phyloP scores from a whole-genome alignment of 2,797 vertebrate genomes.

The Odontamblyopus lacepedii region DNA sequence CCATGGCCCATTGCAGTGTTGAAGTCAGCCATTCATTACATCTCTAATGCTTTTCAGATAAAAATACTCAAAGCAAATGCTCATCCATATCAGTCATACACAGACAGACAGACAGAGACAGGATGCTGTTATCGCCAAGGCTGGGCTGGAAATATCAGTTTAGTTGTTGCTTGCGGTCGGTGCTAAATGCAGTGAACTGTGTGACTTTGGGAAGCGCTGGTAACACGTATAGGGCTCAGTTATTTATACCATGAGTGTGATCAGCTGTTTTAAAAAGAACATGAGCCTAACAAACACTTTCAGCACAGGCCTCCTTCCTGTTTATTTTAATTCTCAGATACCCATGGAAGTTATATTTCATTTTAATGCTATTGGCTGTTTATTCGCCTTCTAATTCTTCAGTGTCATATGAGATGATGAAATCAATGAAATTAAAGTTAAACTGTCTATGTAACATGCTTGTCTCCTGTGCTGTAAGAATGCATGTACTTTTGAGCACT shows the following conservation, averaged over 20 bases:
- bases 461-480: too few relatives aligned
- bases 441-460: too few relatives aligned
- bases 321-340: neutral
- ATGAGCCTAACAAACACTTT: constrained; percentile 1
- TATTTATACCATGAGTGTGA: constrained; percentile 6
- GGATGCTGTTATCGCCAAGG: constrained; percentile 50
- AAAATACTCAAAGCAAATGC: constrained; percentile 61
- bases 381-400: too few relatives aligned
- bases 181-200: constrained; percentile 29
- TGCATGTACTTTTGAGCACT: too few relatives aligned
- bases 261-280: constrained; percentile 10
- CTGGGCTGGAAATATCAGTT: constrained; percentile 61
- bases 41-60: constrained; percentile 51
- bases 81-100: constrained; percentile 42
- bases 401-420: too few relatives aligned
- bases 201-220: constrained; percentile 19
- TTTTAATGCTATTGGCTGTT: too few relatives aligned
- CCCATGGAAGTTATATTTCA: neutral
- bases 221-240: constrained; percentile 19
- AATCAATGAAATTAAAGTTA: too few relatives aligned
- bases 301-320: neutral
- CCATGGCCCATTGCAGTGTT: constrained; percentile 12
- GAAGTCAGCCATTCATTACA: constrained; percentile 50
- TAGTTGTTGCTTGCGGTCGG: constrained; percentile 31
- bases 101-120: constrained; percentile 29